Base-by-base conservation (phyloP, 2,888 invertebrate genomes). In the Agrenia bidenticulata region DNA sequence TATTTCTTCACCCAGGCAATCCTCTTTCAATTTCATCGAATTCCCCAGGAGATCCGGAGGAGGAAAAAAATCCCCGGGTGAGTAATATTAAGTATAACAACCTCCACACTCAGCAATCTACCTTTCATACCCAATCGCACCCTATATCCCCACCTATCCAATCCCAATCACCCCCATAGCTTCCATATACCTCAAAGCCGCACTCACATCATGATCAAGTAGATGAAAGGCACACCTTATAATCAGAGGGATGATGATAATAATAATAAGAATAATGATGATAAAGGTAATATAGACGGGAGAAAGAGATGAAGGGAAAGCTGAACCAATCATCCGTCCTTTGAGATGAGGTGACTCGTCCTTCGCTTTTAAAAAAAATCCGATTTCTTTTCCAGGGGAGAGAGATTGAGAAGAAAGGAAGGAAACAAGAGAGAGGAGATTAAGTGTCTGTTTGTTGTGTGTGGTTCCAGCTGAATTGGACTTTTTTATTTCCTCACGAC, bases 381-480 rank as follows among this genome's bases (percentile, higher is more conserved):
- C 32, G 32, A 19, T 45, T 45, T 45, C 45, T 45, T 19, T 45
- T 45, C 9, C 45, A 45, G 19, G 45, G 45, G 45, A 45, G 45
- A 39, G 15, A 45, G n/a, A 45, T 45, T 45, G 19, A n/a, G 45
- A 15, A 45, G 4, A 45, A 45, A 17, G 19, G 15, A 45, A 45
- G 45, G 45, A 45, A 17, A 45, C 45, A 45, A 45, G n/a, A 45
- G 45, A 45, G 45, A 45, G 19, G n/a, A 45, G 45, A 45, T 45
- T 45, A 45, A 45, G 45, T 45, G n/a, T 17, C 45, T 45, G 45
- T 45, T 45, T 45, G 45, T 45, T 45, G 45, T 45, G n/a, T 45
- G n/a, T 45, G n/a, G 15, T 19, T 45, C 45, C 45, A 19, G 15
- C 45, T 45, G 15, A 15, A 45, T 19, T 45, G 32, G 32, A 32